Evolutionary conservation across 2,113 vertebrate species (phyloP).

Genomic region (Macquaria ambigua): DNA sequence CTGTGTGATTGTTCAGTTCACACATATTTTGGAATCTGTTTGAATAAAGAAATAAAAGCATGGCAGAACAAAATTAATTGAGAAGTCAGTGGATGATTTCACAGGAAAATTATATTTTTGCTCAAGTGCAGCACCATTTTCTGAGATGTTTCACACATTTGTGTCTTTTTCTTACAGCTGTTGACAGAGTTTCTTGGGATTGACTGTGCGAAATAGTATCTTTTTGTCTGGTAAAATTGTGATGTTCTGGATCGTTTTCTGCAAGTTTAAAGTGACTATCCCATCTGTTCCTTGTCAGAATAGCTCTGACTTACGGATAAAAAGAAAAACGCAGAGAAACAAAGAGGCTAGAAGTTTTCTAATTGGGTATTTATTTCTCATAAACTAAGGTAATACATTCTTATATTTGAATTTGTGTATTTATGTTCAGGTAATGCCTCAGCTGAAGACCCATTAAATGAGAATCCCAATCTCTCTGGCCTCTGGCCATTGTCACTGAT

Average conservation of each 20-base stretch:
- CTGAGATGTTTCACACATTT: constrained; percentile 12
- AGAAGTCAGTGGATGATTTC: background rate
- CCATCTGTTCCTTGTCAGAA: constrained; percentile 35
- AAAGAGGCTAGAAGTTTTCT: background rate
- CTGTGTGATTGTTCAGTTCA: background rate
- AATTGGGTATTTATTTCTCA: constrained; percentile 11
- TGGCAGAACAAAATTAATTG: background rate
- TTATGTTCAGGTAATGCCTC: constrained; percentile 32
- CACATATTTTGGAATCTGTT: background rate
- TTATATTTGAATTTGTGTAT: constrained; percentile 19
- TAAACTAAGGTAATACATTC: constrained; percentile 9
- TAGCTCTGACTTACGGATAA: constrained; percentile 1
- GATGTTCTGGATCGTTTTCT: constrained; percentile 24
- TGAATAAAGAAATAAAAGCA: constrained; percentile 3
- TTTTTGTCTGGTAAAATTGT: constrained; percentile 14
- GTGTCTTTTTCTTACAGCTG: constrained; percentile 16
- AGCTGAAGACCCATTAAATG: constrained; percentile 33
- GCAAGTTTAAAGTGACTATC: background rate
- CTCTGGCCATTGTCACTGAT: constrained; percentile 56
- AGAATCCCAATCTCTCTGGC: constrained; percentile 31
- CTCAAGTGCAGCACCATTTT: background rate
- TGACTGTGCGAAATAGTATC: background rate
- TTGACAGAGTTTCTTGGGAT: background rate
- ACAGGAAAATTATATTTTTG: background rate
- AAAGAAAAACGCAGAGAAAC: background rate